Evolutionary conservation across 2,888 invertebrate species (phyloP).

Genomic region (Parnassius mnemosyne): DNA sequence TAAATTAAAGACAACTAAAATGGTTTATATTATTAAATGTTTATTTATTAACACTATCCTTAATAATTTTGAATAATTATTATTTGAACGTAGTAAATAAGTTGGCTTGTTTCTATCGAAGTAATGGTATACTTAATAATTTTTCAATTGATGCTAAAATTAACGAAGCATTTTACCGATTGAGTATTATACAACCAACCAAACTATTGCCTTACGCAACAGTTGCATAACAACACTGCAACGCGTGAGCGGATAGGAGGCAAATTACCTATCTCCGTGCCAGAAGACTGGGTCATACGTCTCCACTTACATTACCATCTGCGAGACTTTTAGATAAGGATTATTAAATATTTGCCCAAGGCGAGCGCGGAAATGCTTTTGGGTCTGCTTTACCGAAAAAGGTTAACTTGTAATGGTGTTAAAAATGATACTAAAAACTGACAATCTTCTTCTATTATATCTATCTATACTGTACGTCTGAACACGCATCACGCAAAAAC

Average conservation of each 20-base stretch:
- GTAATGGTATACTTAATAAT: conserved; percentile 3
- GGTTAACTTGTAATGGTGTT: neutral
- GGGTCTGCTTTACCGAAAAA: neutral
- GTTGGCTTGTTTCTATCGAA: neutral
- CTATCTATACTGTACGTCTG: too few relatives aligned
- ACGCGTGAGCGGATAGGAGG: conserved; percentile 45
- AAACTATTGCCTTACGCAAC: conserved; percentile 51
- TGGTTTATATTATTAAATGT: too few relatives aligned
- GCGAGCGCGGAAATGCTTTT: neutral
- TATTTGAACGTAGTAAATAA: too few relatives aligned
- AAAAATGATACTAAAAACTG: too few relatives aligned
- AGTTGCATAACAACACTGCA: conserved; percentile 52
- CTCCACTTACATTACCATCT: conserved; percentile 38
- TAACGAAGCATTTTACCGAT: conserved; percentile 26
- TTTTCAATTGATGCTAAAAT: conserved; percentile 7
- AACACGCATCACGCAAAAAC: too few relatives aligned
- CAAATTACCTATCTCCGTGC: conserved; percentile 50
- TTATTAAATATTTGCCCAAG: neutral
- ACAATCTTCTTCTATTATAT: too few relatives aligned
- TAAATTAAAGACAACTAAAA: too few relatives aligned
- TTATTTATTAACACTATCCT: too few relatives aligned
- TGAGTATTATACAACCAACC: conserved; percentile 45
- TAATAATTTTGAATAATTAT: too few relatives aligned
- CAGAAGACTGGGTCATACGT: conserved; percentile 48
- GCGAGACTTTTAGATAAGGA: conserved; percentile 4